Evolutionary conservation across 2,888 invertebrate genomes (phyloP).

Genomic region (Agapetus fuscipes): DNA sequence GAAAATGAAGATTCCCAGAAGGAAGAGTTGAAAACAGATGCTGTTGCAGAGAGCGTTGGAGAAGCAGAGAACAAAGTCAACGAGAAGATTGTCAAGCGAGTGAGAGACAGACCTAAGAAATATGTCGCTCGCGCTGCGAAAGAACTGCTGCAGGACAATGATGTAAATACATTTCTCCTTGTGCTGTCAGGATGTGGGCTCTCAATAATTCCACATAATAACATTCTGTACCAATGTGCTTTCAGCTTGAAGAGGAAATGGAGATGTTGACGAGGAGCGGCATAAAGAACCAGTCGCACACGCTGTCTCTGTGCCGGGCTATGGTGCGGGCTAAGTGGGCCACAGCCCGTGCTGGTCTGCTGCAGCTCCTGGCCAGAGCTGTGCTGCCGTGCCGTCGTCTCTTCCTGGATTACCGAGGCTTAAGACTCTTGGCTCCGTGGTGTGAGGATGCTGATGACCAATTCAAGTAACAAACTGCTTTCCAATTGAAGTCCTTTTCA

Average conservation of each 20-base stretch:
- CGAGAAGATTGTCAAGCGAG: background rate
- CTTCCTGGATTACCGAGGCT: slow-evolving; percentile 89
- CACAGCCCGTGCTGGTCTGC: slow-evolving; percentile 62
- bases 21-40: slow-evolving; percentile 33
- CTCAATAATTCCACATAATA: slow-evolving; percentile 8
- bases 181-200: slow-evolving; percentile 10
- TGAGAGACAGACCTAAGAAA: slow-evolving; percentile 10
- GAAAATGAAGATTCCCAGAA: slow-evolving; percentile 16
- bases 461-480: slow-evolving; percentile 40
- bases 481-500: slow-evolving; percentile 27
- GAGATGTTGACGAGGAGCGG: slow-evolving; percentile 68
- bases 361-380: slow-evolving; percentile 69
- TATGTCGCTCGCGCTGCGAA: slow-evolving; percentile 23
- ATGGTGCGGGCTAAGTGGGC: slow-evolving; percentile 87
- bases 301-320: slow-evolving; percentile 77
- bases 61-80: background rate
- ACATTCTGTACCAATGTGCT: slow-evolving; percentile 8
- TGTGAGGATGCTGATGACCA: slow-evolving; percentile 63
- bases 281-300: slow-evolving; percentile 82
- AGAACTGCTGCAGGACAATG: slow-evolving; percentile 39
- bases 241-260: slow-evolving; percentile 80
- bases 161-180: slow-evolving; percentile 29
- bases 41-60: slow-evolving; percentile 25
- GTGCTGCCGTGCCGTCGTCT: slow-evolving; percentile 75
- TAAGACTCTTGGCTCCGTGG: slow-evolving; percentile 86